Conservation (phyloP, 92 coral and sea anemone species). For the Phenganax subtilis region DNA sequence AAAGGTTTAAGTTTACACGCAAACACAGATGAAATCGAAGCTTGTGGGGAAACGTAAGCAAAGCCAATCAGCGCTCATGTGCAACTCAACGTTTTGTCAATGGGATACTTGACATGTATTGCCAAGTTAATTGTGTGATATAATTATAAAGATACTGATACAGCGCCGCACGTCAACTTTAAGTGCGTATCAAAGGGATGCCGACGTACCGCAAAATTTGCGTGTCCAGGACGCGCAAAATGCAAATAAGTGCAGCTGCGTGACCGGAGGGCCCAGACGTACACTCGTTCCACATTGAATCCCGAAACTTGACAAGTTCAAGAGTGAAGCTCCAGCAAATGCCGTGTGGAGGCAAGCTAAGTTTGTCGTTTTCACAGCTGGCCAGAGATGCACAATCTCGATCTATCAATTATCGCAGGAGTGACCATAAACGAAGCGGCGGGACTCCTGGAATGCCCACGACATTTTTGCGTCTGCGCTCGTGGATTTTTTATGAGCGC, state of each 20-base stretch:
- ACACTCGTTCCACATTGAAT: neutral
- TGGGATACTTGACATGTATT: conserved; percentile 94
- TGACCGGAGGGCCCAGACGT: conserved; percentile 18
- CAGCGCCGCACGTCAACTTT: conserved; percentile 82
- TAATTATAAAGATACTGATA: conserved; percentile 86
- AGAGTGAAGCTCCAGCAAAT: neutral
- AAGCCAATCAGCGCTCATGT: conserved; percentile 77
- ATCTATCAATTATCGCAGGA: conserved; percentile 39
- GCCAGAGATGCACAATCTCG: conserved; percentile 27
- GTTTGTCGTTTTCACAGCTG: conserved; percentile 40
- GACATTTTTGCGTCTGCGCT: conserved; percentile 41
- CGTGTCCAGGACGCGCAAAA: conserved; percentile 26
- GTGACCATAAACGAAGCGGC: conserved; percentile 38
- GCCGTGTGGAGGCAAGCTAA: neutral
- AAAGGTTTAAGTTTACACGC: conserved; percentile 77
- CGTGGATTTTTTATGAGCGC: neutral
- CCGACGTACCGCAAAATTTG: conserved; percentile 28
- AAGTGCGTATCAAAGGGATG: conserved; percentile 18
- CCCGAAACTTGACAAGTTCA: neutral
- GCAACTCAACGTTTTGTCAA: conserved; percentile 50
- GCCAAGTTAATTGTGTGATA: conserved; percentile 78
- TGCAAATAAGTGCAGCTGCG: conserved; percentile 13
- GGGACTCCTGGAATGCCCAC: conserved; percentile 35
- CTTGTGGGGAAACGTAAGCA: conserved; percentile 57
- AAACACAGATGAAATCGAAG: conserved; percentile 67